Base-by-base conservation (phyloP, 2,888 invertebrate genomes). In the Dinocampus coccinellae region DNA sequence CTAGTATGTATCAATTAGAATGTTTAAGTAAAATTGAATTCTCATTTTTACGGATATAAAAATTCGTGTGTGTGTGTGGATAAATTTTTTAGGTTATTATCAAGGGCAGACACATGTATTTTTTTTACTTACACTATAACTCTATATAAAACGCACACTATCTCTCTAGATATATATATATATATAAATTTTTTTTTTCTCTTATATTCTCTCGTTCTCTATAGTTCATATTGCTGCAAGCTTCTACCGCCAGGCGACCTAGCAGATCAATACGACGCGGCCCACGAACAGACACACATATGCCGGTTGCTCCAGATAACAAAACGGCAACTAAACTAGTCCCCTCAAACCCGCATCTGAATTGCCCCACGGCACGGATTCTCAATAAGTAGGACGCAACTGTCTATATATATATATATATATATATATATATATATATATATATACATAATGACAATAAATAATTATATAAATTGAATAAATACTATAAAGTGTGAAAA, bases 181-280 rank as follows among this genome's bases (percentile, higher is more conserved):
- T 34, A 16, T 6, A 33, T 20, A 10, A n/a, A 7, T 58, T n/a
- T 29, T 7, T 7, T 3, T 33, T n/a, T 9, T 2, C 4, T 29
- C 33, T 29, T 24, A 1, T 53, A 10, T n/a, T n/a, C n/a, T 55
- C 52, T 55, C 55, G 2, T 16, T 7, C 47, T 47, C 47, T 47
- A 6, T 47, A 7, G 6, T 34, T 29, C 34, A 34, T 58, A 34
- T 36, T 39, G 36, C 66, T 39, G 57, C 42, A 60, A 33, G 52
- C 68, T 61, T 68, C 68, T 61, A 36, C 36, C 57, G 86, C 36
- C 83, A 82, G 85, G 84, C 85, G 81, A 83, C 80, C 82, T 84
- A 81, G 77, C 82, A 83, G 85, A 85, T 86, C 86, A 85, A 85
- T 86, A 86, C 85, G 81, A 82, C 84, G 79, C 80, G 79, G 78